phyloP scores from a whole-genome alignment of 2,797 vertebrate species.

The Phrynocephalus guinanensis region DNA sequence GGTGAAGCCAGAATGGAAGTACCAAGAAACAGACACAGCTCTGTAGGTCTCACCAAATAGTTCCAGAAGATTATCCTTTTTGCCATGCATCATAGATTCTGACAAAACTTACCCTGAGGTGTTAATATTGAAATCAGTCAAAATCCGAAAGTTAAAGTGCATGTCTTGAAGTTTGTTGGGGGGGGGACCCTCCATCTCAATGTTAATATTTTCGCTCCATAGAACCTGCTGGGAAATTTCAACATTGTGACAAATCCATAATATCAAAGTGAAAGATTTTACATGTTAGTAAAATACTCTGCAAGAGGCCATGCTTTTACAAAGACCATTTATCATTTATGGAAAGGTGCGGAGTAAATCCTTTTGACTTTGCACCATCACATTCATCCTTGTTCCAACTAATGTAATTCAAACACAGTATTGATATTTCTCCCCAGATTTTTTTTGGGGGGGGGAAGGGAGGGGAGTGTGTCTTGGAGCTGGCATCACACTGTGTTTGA shows the following conservation, averaged over 20 bases:
- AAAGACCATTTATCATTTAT: constrained; percentile 62
- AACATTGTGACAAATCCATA: constrained; percentile 47
- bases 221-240: constrained; percentile 55
- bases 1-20: neutral
- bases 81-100: neutral
- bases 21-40: neutral
- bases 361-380: constrained; percentile 65
- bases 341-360: constrained; percentile 69
- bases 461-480: constrained; percentile 51
- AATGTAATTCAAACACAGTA: constrained; percentile 65
- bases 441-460: neutral
- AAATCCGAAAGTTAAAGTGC: constrained; percentile 26
- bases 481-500: constrained; percentile 59
- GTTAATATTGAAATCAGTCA: neutral
- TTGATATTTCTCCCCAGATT: constrained; percentile 59
- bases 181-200: neutral
- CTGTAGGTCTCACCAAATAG: neutral
- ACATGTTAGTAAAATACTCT: constrained; percentile 63
- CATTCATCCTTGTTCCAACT: constrained; percentile 72
- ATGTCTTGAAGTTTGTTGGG: constrained; percentile 15
- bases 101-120: constrained; percentile 18
- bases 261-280: constrained; percentile 58
- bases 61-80: constrained; percentile 15
- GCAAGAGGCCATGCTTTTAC: constrained; percentile 47
- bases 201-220: constrained; percentile 26